Evolutionary conservation across 2,888 invertebrate species (phyloP).

Genomic region (Magallana nippona): DNA sequence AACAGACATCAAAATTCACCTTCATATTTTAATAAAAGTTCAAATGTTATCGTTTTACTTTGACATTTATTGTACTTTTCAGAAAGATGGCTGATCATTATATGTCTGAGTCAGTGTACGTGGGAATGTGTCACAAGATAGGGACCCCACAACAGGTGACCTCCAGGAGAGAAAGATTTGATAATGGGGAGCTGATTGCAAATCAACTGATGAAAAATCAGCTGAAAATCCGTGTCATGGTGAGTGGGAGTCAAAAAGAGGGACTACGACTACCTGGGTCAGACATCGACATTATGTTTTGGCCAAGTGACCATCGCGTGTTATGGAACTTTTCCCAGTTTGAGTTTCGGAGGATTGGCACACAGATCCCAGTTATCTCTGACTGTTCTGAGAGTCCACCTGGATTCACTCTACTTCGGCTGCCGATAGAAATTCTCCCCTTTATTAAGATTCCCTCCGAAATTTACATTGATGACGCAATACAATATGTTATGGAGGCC

Average conservation of each 20-base stretch:
- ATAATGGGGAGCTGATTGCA: not conserved
- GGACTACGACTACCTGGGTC: not conserved
- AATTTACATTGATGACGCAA: too few relatives aligned
- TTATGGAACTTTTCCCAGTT: not conserved
- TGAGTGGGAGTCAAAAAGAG: not conserved
- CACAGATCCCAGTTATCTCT: not conserved
- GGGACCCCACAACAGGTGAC: not conserved
- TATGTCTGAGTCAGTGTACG: not conserved
- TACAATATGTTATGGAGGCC: not conserved
- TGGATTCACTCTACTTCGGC: not conserved
- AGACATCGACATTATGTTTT: not conserved
- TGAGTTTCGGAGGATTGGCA: not conserved
- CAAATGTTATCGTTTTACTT: too few relatives aligned
- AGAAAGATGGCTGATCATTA: not conserved
- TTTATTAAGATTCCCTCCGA: too few relatives aligned
- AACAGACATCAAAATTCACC: too few relatives aligned
- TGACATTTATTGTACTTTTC: not conserved
- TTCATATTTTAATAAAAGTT: too few relatives aligned
- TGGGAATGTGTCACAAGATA: not conserved
- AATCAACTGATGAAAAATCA: not conserved
- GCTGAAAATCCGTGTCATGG: not conserved
- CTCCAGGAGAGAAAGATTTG: not conserved
- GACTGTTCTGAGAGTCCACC: conserved; percentile 11
- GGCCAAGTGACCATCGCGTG: not conserved
- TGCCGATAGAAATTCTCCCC: not conserved